Evolutionary conservation across 2,797 vertebrate genomes (phyloP), one percentile per base, ranked within the genome.

Genomic region (Urocyon cinereoargenteus): DNA sequence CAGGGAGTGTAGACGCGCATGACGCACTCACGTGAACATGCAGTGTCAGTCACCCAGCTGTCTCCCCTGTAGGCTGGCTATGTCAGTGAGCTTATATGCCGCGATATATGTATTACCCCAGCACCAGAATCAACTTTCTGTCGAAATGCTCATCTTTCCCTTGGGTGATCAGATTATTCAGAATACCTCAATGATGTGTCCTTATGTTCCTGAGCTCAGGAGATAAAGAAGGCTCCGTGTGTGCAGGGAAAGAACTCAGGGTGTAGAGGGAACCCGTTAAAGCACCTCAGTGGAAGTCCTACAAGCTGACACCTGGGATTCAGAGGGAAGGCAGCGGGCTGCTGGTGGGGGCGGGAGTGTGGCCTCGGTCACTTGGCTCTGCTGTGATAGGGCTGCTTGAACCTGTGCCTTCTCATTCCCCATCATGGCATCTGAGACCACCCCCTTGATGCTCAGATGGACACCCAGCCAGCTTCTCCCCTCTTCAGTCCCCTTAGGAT

Each of bases 1-100:
- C 9, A 11, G 2, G 49, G 15, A 40, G 16, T 8, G 2, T 4
- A 18, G 3, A 34, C 34, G 3, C 0, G 21, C 0, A 11, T 53
- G 62, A 3, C 1, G 3, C 13, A 8, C 94, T 28, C 14, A 21
- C 0, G n/a, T 55, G 31, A 34, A 12, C 36, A 22, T 13, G 14
- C 34, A 18, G 6, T 31, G 21, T 19, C 5, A 18, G 36, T 7
- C 45, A 4, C n/a, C 15, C 21, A 1, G 9, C 40, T 45, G 7
- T 53, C 9, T 40, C 53, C 26, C 57, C 64, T 28, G 0, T 26
- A 6, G 15, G 5, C 53, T 72, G 45, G 21, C 21, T 4, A 0
- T 14, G 5, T 66, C 82, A 14, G 0, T 40, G 14, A 61, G 36
- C 13, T 5, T n/a, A 15, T 3, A 12, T 12, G 5, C 19, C 78